Conservation (phyloP, 2,888 invertebrate genomes). For the Cheilosia grossa region DNA sequence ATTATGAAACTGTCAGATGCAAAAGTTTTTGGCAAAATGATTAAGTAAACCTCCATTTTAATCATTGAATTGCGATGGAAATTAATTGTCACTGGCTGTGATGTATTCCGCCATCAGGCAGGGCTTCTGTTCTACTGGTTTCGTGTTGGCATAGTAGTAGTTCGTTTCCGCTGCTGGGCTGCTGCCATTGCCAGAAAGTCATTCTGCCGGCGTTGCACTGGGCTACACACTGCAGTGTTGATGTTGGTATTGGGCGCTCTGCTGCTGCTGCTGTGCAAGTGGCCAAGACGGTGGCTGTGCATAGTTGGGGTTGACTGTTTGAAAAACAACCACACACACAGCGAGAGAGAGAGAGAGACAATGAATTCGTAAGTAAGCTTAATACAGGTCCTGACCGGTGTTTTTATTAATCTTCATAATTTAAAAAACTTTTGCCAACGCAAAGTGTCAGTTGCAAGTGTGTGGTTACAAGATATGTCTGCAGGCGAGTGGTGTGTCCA, state of each 20-base stretch:
- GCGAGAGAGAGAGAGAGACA: conserved; percentile 40
- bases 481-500: conserved; percentile 3
- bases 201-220: conserved; percentile 13
- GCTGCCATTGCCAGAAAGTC: conserved; percentile 67
- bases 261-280: conserved; percentile 6
- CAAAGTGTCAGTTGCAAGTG: conserved; percentile 68
- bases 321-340: background rate
- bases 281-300: conserved; percentile 12
- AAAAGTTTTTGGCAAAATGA: conserved; percentile 80
- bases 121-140: conserved; percentile 63
- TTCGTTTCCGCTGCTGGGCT: conserved; percentile 54
- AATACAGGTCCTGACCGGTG: conserved; percentile 72
- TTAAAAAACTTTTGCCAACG: conserved; percentile 65
- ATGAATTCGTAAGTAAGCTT: conserved; percentile 72
- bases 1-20: conserved; percentile 84
- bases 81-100: conserved; percentile 75
- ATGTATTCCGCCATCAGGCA: conserved; percentile 69
- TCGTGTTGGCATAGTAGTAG: conserved; percentile 17
- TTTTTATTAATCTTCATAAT: conserved; percentile 75
- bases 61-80: conserved; percentile 75
- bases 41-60: conserved; percentile 75
- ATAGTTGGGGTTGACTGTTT: conserved; percentile 54
- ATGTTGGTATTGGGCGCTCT: conserved; percentile 54
- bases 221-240: conserved; percentile 44
- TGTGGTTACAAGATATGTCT: conserved; percentile 64